Percentiles rank a stretch among this genome's conserved stretches.
These are phyloP conservation scores for Odocoileus virginianus DNA, from an alignment of 2,113 vertebrate species.

Conservation along the genomic window DNA sequence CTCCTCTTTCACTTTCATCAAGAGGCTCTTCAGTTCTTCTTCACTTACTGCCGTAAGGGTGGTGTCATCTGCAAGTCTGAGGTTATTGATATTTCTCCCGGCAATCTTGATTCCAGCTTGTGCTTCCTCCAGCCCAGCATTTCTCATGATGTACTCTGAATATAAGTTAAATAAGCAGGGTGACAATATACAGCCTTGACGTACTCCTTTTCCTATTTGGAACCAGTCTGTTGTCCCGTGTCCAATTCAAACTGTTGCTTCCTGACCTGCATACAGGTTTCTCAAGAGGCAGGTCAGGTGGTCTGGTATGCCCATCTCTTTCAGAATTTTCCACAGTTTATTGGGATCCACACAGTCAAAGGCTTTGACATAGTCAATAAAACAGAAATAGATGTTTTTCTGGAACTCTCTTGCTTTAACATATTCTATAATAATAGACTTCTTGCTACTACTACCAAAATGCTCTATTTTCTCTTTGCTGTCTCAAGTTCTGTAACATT, in stretches of 20 bases:
- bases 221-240: neutral
- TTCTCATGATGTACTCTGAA: neutral
- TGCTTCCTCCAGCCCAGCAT: neutral
- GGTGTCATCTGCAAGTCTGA: neutral
- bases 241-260: neutral
- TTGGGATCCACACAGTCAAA: neutral
- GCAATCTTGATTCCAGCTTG: neutral
- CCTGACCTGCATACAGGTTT: neutral
- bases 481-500: neutral
- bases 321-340: neutral
- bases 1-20: neutral
- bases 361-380: neutral
- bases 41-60: neutral
- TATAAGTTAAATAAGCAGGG: neutral
- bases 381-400: neutral
- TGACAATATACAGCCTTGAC: neutral
- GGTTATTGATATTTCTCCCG: neutral
- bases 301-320: neutral
- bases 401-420: neutral
- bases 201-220: accelerated
- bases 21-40: neutral
- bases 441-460: neutral
- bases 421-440: neutral
- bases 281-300: neutral
- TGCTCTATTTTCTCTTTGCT: neutral